These are phyloP conservation scores for Propithecus coquereli DNA, from an alignment of 2,113 vertebrate species.

Conservation along the genomic window DNA sequence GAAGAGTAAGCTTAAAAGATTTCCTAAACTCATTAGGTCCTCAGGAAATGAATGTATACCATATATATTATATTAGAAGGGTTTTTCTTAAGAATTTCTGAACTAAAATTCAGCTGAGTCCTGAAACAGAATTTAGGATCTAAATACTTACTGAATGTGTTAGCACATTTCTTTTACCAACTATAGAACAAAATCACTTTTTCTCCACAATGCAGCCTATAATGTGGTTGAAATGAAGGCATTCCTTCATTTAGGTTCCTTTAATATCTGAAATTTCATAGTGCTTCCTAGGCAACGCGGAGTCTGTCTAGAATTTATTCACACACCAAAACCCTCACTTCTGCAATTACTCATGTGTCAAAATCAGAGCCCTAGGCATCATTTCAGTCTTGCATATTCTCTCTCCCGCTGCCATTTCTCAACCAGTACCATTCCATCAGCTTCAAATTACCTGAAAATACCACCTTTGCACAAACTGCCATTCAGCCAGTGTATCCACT, in stretches of 20 bases:
- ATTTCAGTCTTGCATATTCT: background rate
- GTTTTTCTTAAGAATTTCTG: background rate
- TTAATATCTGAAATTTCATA: background rate
- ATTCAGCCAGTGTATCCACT: background rate
- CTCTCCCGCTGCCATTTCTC: background rate
- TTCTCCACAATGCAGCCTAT: background rate
- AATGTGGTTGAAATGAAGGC: background rate
- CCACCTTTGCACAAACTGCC: background rate
- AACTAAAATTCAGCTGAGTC: constrained; percentile 19
- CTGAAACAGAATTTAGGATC: constrained; percentile 1
- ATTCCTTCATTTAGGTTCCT: background rate
- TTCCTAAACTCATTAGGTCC: background rate
- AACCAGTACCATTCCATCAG: background rate
- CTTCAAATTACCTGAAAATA: background rate
- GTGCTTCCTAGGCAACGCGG: background rate
- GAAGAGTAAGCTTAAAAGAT: background rate
- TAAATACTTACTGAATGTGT: background rate
- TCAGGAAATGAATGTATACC: background rate
- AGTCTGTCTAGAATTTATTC: background rate
- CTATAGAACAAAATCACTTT: background rate
- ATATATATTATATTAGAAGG: background rate
- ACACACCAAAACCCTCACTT: background rate
- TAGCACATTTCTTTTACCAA: background rate
- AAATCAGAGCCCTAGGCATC: background rate
- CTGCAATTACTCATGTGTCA: background rate